phyloP scores from a whole-genome alignment of 2,888 invertebrate species.

The Frankliniella intonsa region DNA sequence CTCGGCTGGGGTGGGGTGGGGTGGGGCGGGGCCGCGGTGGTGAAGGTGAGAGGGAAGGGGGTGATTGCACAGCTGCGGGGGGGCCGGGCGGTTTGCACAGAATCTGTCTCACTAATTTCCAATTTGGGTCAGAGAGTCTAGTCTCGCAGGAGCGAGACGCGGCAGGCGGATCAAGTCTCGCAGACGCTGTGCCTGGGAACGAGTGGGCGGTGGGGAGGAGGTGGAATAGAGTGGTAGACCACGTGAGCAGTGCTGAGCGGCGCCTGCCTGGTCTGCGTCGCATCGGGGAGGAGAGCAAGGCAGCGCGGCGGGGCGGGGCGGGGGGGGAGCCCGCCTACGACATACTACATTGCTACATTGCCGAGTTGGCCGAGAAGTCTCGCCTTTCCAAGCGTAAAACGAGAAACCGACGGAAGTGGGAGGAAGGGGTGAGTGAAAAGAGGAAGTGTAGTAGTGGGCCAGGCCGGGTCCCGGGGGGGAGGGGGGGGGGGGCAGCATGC shows the following conservation, averaged over 20 bases:
- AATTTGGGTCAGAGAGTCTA: background rate
- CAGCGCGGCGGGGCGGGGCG: background rate
- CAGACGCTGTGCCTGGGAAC: no score
- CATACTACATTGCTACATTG: background rate
- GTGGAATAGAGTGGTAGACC: background rate
- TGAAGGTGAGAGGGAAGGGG: background rate
- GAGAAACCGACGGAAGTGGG: background rate
- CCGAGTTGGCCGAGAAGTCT: background rate
- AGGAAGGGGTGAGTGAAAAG: background rate
- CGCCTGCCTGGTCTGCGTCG: no score
- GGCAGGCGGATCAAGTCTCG: background rate
- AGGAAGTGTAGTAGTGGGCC: no score
- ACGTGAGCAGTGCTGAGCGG: background rate
- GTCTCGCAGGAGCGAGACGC: background rate
- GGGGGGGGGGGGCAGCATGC: background rate
- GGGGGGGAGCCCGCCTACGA: background rate
- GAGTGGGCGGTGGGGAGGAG: background rate
- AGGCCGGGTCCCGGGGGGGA: background rate
- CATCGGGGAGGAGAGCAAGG: background rate
- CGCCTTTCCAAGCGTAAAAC: background rate
- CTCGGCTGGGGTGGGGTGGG: background rate
- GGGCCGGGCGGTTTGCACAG: background rate
- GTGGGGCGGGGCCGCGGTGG: background rate
- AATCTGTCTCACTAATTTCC: constrained; percentile 20
- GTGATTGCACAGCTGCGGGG: no score